Evolutionary conservation across 2,797 vertebrate genomes (phyloP).

Genomic region (Molossus alvarezi): DNA sequence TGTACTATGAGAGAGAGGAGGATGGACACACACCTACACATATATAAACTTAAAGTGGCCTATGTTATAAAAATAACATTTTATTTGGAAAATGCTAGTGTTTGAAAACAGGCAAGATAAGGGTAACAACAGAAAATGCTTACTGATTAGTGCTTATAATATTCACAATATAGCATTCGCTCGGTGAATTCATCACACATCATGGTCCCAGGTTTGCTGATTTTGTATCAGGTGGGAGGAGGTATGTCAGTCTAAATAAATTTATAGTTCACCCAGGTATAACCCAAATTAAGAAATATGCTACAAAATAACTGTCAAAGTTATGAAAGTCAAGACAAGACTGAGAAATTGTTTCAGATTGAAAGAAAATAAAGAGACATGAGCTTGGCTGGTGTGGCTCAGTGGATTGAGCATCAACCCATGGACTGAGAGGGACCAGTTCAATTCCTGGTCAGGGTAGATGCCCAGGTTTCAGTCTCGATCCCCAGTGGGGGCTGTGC

Average conservation of each 20-base stretch:
- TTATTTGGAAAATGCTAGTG: background rate
- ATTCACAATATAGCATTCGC: background rate
- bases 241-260: background rate
- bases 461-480: too few species aligned
- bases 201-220: background rate
- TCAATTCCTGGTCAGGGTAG: too few species aligned
- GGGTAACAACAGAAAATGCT: background rate
- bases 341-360: too few species aligned
- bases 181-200: background rate
- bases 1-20: too few species aligned
- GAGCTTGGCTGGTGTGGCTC: too few species aligned
- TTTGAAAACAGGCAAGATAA: background rate
- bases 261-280: background rate
- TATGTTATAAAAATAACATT: conserved; percentile 6
- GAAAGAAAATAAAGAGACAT: background rate
- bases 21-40: too few species aligned
- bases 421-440: background rate
- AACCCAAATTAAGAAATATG: background rate
- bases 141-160: background rate
- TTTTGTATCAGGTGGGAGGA: background rate
- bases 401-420: too few species aligned
- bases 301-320: background rate
- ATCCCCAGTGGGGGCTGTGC: too few species aligned
- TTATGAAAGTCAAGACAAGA: too few species aligned
- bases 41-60: background rate